Evolutionary conservation across 2,888 invertebrate genomes (phyloP).

Genomic region (Clusia tigrina): DNA sequence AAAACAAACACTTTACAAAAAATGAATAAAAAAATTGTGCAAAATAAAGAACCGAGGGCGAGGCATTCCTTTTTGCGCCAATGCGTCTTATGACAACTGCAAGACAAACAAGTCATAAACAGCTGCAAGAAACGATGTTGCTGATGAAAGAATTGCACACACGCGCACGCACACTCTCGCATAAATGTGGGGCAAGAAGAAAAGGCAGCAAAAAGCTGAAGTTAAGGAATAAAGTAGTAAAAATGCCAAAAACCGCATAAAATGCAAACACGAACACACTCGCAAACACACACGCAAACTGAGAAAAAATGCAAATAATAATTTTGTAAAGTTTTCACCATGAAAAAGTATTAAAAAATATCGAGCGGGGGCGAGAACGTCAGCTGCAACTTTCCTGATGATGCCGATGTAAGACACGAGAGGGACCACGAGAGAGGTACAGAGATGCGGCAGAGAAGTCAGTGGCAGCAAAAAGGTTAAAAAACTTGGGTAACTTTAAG

Average conservation of each 20-base stretch:
- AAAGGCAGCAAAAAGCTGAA: neutral
- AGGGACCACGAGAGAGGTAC: too few species aligned
- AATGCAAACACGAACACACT: too few species aligned
- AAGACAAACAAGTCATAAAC: neutral
- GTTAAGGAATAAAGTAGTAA: neutral
- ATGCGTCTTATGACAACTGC: neutral
- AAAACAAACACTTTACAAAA: too few species aligned
- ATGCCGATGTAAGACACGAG: too few species aligned
- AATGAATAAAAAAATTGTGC: neutral
- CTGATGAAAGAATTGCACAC: neutral
- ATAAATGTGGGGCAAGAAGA: too few species aligned
- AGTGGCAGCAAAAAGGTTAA: too few species aligned
- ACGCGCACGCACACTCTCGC: neutral
- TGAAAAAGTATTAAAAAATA: neutral
- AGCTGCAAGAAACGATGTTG: neutral
- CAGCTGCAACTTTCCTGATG: too few species aligned
- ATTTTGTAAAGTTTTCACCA: neutral
- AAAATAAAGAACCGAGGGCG: conserved; percentile 45
- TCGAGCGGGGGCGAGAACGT: too few species aligned
- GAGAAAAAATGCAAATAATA: neutral
- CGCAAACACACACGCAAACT: too few species aligned
- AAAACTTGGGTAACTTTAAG: too few species aligned
- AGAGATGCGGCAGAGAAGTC: too few species aligned
- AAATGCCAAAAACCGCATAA: neutral
- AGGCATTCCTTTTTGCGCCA: neutral